Evolutionary conservation across 2,888 invertebrate species (phyloP), one percentile per base, ranked within the genome.

Genomic region (Empis livida): DNA sequence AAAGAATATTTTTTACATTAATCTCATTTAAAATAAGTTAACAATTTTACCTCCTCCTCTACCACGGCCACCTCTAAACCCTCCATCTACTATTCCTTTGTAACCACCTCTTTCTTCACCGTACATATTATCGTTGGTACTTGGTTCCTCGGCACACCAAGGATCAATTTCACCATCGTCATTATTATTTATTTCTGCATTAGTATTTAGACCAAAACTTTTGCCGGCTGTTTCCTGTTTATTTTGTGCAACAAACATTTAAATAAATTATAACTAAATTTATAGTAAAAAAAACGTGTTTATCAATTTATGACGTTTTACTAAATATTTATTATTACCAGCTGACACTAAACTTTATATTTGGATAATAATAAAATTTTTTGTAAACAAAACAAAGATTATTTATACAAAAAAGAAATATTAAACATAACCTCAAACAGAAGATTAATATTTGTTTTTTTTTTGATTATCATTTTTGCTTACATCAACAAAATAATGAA

Each of bases 91-190:
- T 2, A 69, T 55, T n/a, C 64, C 65, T 61, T 61, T 64, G 63
- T 58, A 37, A 61, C 63, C 32, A 65, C 55, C 39, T 0, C 68
- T 60, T 0, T 71, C 68, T 0, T 68, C 63, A 2, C 70, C 57
- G 8, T 16, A 15, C 4, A 20, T 17, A 39, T n/a, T 27, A 8
- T 9, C 23, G 9, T 27, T 27, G 8, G 23, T 27, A 8, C 8
- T 13, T 15, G 14, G 3, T 20, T 39, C 17, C 17, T 39, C 39
- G 4, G 17, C 13, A 10, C 10, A 6, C 39, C 39, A 39, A 9
- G 3, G 23, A 27, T 27, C 23, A 8, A 9, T 9, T 15, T 15
- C n/a, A 16, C 23, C 23, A 9, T 9, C 23, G 9, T 9, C 23
- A 27, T 27, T 27, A 27, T 27, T 9, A 6, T 27, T 27, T 27